These are phyloP conservation scores for Phorcus lineatus DNA, from an alignment of 2,888 invertebrate genomes.

Conservation along the genomic window DNA sequence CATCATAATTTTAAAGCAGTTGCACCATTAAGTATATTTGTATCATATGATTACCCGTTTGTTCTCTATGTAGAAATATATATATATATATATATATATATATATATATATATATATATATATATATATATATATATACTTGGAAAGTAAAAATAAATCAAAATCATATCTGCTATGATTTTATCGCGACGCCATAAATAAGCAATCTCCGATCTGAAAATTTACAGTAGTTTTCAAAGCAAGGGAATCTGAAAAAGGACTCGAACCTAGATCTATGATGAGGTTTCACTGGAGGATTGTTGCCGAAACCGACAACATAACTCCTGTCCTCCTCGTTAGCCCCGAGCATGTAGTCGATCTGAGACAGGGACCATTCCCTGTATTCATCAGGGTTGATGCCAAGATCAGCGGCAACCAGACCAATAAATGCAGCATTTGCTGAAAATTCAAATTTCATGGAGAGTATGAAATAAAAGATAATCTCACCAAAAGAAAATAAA, in stretches of 20 bases:
- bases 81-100: too few species aligned
- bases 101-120: too few species aligned
- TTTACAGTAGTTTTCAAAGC: not conserved
- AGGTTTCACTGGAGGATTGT: slow-evolving; percentile 59
- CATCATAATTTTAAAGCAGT: too few species aligned
- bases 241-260: not conserved
- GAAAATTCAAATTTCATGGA: too few species aligned
- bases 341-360: slow-evolving; percentile 64
- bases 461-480: not conserved
- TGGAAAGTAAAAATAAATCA: too few species aligned
- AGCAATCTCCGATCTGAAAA: too few species aligned
- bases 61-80: too few species aligned
- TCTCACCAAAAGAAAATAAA: slow-evolving; percentile 27
- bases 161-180: too few species aligned
- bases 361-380: slow-evolving; percentile 53
- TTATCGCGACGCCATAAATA: too few species aligned
- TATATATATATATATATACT: too few species aligned
- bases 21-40: too few species aligned
- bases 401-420: slow-evolving; percentile 47
- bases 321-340: slow-evolving; percentile 52
- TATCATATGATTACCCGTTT: too few species aligned
- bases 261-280: slow-evolving; percentile 64
- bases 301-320: slow-evolving; percentile 65
- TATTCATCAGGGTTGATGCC: slow-evolving; percentile 37
- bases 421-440: slow-evolving; percentile 45